Evolutionary conservation across 30 jellyfish, hydroid and myxozoan species (phyloP).

Genomic region (Haliclystus octoradiatus): DNA sequence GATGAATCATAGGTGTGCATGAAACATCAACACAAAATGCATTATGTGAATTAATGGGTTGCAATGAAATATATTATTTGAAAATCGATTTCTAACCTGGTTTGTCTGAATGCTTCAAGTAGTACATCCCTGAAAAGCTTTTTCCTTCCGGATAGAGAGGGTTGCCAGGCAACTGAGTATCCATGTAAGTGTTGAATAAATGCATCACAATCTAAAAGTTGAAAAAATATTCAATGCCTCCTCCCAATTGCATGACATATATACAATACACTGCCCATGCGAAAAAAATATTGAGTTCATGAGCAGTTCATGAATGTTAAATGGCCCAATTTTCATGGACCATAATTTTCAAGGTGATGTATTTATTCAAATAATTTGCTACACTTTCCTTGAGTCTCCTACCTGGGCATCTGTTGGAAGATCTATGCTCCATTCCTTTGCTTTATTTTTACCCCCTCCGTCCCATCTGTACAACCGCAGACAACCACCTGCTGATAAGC

Average conservation of each 20-base stretch:
- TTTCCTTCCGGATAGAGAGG: constrained; percentile 78
- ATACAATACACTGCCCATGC: too few species aligned
- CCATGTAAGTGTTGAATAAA: constrained; percentile 76
- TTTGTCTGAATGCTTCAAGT: constrained; percentile 61
- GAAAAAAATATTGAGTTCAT: background rate
- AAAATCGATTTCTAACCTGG: constrained; percentile 79
- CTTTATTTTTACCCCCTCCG: constrained; percentile 77
- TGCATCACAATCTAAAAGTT: constrained; percentile 39
- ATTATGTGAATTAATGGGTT: too few species aligned
- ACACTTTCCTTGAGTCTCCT: background rate
- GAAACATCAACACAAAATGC: too few species aligned
- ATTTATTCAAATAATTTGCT: background rate
- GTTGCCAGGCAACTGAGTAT: constrained; percentile 69
- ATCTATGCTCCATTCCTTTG: constrained; percentile 85
- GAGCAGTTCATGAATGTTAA: background rate
- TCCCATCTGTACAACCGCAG: constrained; percentile 83
- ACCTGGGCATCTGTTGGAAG: constrained; percentile 98
- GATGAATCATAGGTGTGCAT: too few species aligned
- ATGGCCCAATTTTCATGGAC: background rate
- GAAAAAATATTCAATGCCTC: too few species aligned
- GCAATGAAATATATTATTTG: too few species aligned
- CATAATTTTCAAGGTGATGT: background rate
- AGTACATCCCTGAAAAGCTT: constrained; percentile 54
- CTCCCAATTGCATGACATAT: too few species aligned
- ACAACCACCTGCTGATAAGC: constrained; percentile 91